These are phyloP conservation scores for Gavia stellata DNA, from an alignment of 2,113 vertebrate genomes.

Conservation along the genomic window DNA sequence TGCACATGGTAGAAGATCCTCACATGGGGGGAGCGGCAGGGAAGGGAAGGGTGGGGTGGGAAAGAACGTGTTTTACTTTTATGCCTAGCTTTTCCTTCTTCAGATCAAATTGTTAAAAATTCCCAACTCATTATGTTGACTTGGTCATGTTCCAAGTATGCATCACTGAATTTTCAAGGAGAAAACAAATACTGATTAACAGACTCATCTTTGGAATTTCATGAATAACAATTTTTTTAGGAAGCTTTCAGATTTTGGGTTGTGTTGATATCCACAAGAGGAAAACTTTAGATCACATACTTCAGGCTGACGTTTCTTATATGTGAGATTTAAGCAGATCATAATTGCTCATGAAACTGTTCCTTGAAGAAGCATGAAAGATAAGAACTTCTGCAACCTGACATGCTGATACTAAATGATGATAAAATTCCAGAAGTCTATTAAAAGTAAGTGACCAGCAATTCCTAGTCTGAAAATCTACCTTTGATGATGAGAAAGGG, in stretches of 20 bases:
- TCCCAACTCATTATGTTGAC: neutral
- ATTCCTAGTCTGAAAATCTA: conserved; percentile 71
- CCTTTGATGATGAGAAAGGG: conserved; percentile 67
- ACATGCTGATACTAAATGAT: conserved; percentile 5
- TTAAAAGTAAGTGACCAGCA: conserved; percentile 35
- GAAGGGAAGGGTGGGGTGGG: neutral
- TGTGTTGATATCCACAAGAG: neutral
- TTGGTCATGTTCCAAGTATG: neutral
- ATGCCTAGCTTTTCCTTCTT: neutral
- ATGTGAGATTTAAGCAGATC: neutral
- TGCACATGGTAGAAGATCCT: neutral
- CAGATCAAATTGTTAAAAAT: neutral
- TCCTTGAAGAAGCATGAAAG: conserved; percentile 22
- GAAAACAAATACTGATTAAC: neutral
- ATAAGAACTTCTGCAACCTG: conserved; percentile 23
- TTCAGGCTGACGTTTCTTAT: neutral
- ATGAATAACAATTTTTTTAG: neutral
- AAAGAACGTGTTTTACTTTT: neutral
- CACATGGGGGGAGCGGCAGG: neutral
- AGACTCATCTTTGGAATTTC: neutral
- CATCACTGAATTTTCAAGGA: neutral
- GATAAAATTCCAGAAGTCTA: conserved; percentile 15
- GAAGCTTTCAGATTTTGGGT: neutral
- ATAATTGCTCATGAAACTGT: neutral
- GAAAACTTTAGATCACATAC: neutral